Evolutionary conservation across 2,888 invertebrate species (phyloP).

Genomic region (Chloroclysta siterata): DNA sequence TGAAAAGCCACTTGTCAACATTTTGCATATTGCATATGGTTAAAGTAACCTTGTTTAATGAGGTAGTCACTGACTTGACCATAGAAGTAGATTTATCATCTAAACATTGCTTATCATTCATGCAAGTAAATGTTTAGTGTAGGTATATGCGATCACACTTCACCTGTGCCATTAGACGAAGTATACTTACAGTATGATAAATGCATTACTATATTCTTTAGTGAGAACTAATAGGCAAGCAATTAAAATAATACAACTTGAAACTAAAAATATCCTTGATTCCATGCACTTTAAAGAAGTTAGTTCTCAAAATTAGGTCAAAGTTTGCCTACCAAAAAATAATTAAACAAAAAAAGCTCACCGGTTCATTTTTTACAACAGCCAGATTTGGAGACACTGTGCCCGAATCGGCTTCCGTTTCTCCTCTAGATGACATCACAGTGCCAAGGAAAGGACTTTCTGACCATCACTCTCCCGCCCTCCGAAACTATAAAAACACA

Average conservation of each 20-base stretch:
- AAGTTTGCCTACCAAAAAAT: constrained; percentile 12
- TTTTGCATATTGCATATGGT: not conserved
- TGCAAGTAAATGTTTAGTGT: constrained; percentile 25
- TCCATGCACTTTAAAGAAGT: constrained; percentile 20
- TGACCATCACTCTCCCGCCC: constrained; percentile 83
- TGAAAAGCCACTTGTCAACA: not conserved
- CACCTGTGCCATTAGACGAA: constrained; percentile 33
- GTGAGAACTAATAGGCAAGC: constrained; percentile 28
- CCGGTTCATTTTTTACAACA: constrained; percentile 80
- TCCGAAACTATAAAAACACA: constrained; percentile 68
- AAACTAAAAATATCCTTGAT: constrained; percentile 25
- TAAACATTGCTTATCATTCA: constrained; percentile 27
- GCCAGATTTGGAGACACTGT: constrained; percentile 79
- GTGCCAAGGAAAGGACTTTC: constrained; percentile 75
- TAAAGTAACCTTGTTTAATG: not conserved
- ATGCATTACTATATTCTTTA: constrained; percentile 14
- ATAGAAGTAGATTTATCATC: constrained; percentile 12
- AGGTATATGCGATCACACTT: constrained; percentile 29
- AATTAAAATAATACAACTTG: constrained; percentile 28
- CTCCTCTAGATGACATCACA: constrained; percentile 86
- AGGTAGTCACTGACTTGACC: constrained; percentile 1
- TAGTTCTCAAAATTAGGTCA: constrained; percentile 30
- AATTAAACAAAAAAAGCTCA: constrained; percentile 45
- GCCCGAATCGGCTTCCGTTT: constrained; percentile 85
- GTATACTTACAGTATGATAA: constrained; percentile 23